phyloP scores from a whole-genome alignment of 2,888 invertebrate species.

The Ormyrus pomaceus region DNA sequence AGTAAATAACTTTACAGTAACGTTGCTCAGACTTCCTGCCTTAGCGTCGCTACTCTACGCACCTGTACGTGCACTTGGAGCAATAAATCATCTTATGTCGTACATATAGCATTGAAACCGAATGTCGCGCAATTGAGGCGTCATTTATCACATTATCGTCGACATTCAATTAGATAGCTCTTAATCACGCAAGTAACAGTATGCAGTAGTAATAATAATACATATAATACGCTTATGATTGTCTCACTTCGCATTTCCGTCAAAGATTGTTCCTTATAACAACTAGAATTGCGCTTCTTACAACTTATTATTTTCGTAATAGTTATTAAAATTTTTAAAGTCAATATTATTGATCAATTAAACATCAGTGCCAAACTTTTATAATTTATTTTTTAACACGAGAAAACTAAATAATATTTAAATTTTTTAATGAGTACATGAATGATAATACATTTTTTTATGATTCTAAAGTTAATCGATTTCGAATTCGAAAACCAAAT shows the following conservation, averaged over 20 bases:
- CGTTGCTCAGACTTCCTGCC: constrained; percentile 2
- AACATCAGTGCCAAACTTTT: too few species aligned
- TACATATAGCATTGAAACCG: constrained; percentile 33
- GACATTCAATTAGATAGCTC: constrained; percentile 26
- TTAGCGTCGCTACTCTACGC: constrained; percentile 13
- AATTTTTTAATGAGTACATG: too few species aligned
- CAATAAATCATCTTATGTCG: constrained; percentile 14
- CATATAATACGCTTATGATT: neutral
- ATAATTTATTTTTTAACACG: too few species aligned
- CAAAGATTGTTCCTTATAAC: neutral
- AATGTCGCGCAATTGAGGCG: constrained; percentile 24
- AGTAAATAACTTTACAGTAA: neutral
- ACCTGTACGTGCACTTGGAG: constrained; percentile 25
- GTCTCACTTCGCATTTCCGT: constrained; percentile 8
- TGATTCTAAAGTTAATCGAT: too few species aligned
- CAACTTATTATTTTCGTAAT: too few species aligned
- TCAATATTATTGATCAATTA: too few species aligned
- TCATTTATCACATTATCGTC: constrained; percentile 51
- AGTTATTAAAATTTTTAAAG: too few species aligned
- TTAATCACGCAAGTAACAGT: constrained; percentile 24
- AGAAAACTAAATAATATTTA: too few species aligned
- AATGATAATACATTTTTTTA: too few species aligned
- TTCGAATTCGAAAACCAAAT: too few species aligned
- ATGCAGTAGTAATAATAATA: constrained; percentile 36
- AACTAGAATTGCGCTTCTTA: neutral